phyloP scores from a whole-genome alignment of 2,888 invertebrate species.

The Parnassius mnemosyne region DNA sequence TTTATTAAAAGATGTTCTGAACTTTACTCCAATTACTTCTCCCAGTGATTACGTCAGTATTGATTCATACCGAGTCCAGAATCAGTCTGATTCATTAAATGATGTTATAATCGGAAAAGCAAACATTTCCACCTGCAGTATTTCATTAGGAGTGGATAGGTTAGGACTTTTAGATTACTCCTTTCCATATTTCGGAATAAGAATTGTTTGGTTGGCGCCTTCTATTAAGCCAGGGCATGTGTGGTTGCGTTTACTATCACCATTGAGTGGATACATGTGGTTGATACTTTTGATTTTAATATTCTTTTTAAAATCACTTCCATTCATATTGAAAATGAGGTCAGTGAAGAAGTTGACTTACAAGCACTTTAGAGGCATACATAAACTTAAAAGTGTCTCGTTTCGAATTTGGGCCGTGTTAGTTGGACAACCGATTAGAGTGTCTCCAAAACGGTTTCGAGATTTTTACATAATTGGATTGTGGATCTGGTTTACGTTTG shows the following conservation, averaged over 20 bases:
- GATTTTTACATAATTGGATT: conserved; percentile 59
- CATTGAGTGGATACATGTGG: conserved; percentile 61
- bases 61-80: conserved; percentile 54
- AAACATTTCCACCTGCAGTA: conserved; percentile 60
- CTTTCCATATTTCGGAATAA: conserved; percentile 56
- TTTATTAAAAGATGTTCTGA: conserved; percentile 53
- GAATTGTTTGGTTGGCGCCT: conserved; percentile 60
- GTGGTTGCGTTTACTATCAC: conserved; percentile 58
- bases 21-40: conserved; percentile 57
- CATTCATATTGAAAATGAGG: conserved; percentile 47
- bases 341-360: conserved; percentile 45
- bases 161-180: conserved; percentile 54
- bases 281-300: conserved; percentile 49
- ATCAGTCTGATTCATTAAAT: conserved; percentile 60
- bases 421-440: conserved; percentile 56
- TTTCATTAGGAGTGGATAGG: conserved; percentile 54
- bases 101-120: conserved; percentile 54
- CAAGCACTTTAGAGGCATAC: conserved; percentile 48
- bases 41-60: conserved; percentile 57
- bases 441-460: conserved; percentile 54
- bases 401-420: conserved; percentile 60
- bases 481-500: conserved; percentile 67
- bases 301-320: conserved; percentile 50
- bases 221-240: conserved; percentile 50
- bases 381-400: conserved; percentile 47